These are phyloP conservation scores for Cheumatopsyche charites DNA, from an alignment of 1,140 invertebrate species.

Conservation along the genomic window DNA sequence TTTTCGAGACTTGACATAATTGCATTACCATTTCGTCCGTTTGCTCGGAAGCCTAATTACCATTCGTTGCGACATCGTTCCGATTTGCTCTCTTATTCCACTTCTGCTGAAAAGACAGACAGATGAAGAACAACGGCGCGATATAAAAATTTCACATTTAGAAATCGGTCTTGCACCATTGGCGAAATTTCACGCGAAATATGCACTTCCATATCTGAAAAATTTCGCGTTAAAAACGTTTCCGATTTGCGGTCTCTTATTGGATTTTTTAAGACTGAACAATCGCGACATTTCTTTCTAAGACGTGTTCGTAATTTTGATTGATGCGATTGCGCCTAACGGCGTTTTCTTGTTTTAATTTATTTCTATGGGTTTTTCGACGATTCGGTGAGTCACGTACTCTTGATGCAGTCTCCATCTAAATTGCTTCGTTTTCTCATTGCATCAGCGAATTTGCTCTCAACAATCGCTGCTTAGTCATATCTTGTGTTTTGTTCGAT, in stretches of 20 bases:
- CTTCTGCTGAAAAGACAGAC: too few species aligned
- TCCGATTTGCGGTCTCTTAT: background rate
- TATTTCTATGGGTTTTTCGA: background rate
- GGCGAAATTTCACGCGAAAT: constrained; percentile 9
- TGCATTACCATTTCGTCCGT: too few species aligned
- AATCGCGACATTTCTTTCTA: background rate
- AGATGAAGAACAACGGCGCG: too few species aligned
- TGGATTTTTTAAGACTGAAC: background rate
- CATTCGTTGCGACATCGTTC: background rate
- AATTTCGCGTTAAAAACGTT: background rate
- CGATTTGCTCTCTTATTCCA: background rate
- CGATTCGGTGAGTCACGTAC: constrained; percentile 34
- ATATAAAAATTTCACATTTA: constrained; percentile 3
- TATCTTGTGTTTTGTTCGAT: background rate
- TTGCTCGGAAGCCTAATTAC: too few species aligned
- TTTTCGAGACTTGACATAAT: too few species aligned
- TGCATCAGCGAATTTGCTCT: constrained; percentile 38
- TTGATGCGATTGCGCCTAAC: background rate
- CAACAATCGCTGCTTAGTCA: constrained; percentile 34
- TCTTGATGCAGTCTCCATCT: constrained; percentile 3
- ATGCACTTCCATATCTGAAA: too few species aligned
- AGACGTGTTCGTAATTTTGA: background rate
- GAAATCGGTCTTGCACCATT: constrained; percentile 3
- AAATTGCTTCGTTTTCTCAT: constrained; percentile 35
- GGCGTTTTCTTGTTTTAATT: background rate